These are phyloP conservation scores for Bembecia ichneumoniformis DNA, from an alignment of 2,888 invertebrate species.

Conservation along the genomic window DNA sequence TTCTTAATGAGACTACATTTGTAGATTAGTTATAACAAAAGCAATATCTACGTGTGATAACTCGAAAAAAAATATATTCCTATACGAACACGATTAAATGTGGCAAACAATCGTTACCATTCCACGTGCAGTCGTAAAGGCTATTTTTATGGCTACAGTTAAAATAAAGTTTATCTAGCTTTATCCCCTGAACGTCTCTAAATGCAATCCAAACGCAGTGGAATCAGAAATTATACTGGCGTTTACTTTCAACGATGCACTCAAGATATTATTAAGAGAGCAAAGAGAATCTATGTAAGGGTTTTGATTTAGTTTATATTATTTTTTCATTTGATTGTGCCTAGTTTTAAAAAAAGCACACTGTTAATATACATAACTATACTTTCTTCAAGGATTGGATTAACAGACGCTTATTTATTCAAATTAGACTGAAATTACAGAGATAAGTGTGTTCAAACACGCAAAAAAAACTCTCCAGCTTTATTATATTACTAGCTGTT, in stretches of 20 bases:
- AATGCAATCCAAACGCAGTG: conserved; percentile 66
- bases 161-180: conserved; percentile 65
- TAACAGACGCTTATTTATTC: too few relatives aligned
- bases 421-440: too few relatives aligned
- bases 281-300: conserved; percentile 18
- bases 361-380: too few relatives aligned
- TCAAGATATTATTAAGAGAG: conserved; percentile 56
- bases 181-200: conserved; percentile 57
- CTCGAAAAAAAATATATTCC: not conserved
- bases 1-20: not conserved
- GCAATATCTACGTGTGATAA: not conserved
- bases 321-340: not conserved
- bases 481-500: too few relatives aligned
- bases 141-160: conserved; percentile 67
- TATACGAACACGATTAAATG: conserved; percentile 17
- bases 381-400: too few relatives aligned
- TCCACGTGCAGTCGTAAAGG: conserved; percentile 69
- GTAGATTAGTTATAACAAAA: not conserved
- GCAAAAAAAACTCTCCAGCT: too few relatives aligned
- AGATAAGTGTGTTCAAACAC: too few relatives aligned
- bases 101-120: conserved; percentile 55
- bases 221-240: conserved; percentile 59
- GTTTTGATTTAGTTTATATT: not conserved
- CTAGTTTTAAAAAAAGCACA: too few relatives aligned
- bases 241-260: conserved; percentile 70